These are phyloP conservation scores for Synergus laeviventris DNA, from an alignment of 2,888 invertebrate genomes.

Conservation along the genomic window DNA sequence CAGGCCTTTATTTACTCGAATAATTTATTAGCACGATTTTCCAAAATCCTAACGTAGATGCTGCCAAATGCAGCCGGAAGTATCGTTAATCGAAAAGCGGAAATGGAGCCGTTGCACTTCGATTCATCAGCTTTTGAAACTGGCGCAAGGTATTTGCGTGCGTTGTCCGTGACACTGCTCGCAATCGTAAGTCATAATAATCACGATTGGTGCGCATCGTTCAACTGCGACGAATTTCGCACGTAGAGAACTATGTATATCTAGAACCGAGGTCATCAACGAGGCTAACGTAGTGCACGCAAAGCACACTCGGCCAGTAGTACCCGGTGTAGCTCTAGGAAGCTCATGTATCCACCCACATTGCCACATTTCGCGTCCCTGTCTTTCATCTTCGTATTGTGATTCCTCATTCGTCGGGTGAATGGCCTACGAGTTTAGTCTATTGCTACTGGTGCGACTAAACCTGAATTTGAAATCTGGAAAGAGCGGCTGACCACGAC, in stretches of 20 bases:
- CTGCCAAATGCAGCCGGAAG: neutral
- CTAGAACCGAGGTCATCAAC: constrained; percentile 31
- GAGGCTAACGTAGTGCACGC: constrained; percentile 33
- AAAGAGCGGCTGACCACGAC: constrained; percentile 26
- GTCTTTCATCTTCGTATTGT: neutral
- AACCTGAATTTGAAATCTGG: constrained; percentile 17
- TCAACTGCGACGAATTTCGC: constrained; percentile 39
- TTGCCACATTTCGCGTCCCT: neutral
- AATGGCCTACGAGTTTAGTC: neutral
- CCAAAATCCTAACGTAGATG: no score
- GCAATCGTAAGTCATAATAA: constrained; percentile 25
- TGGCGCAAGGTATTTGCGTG: constrained; percentile 14
- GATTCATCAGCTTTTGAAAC: neutral
- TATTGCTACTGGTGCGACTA: neutral
- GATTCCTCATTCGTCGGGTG: constrained; percentile 14
- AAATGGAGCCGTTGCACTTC: neutral
- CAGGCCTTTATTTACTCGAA: no score
- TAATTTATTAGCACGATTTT: no score
- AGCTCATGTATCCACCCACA: constrained; percentile 1
- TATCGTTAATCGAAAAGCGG: neutral
- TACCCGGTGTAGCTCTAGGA: constrained; percentile 33
- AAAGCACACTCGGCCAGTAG: constrained; percentile 34
- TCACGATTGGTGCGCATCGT: constrained; percentile 34
- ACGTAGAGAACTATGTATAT: constrained; percentile 23
- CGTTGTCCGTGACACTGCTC: constrained; percentile 34